phyloP scores from a whole-genome alignment of 2,113 vertebrate species.

The Zeus faber region DNA sequence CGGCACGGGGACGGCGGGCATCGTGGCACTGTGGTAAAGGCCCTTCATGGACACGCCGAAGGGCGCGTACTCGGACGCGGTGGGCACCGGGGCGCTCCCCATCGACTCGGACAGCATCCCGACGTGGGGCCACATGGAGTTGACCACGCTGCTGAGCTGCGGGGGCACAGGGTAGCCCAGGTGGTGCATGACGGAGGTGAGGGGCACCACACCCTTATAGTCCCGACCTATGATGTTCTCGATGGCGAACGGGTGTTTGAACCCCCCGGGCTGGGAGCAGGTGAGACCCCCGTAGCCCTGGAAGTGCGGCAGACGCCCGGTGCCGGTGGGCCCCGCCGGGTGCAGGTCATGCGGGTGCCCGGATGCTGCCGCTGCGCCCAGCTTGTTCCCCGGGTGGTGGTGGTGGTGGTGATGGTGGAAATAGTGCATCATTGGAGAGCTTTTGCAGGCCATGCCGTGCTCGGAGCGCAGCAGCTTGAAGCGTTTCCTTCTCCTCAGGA shows the following conservation, averaged over 20 bases:
- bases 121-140: conserved; percentile 93
- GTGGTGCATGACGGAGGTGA: conserved; percentile 95
- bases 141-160: conserved; percentile 87
- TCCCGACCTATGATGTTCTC: conserved; percentile 93
- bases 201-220: conserved; percentile 90
- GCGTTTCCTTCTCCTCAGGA: conserved; percentile 86
- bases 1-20: conserved; percentile 91
- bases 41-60: conserved; percentile 91
- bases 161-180: conserved; percentile 89
- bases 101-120: conserved; percentile 88
- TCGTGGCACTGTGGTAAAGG: conserved; percentile 80
- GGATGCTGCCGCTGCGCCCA: conserved; percentile 53
- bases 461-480: conserved; percentile 88
- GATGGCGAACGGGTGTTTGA: conserved; percentile 94
- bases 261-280: conserved; percentile 72
- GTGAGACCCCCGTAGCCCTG: conserved; percentile 73
- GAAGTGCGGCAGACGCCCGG: conserved; percentile 84
- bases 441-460: conserved; percentile 78
- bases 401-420: conserved; percentile 83
- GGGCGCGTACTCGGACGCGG: conserved; percentile 85
- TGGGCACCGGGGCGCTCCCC: conserved; percentile 70
- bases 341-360: conserved; percentile 73
- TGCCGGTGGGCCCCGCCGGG: conserved; percentile 51
- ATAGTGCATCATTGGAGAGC: conserved; percentile 84
- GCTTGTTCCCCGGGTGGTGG: conserved; percentile 73